Evolutionary conservation across 2,888 invertebrate species (phyloP), one percentile per base, ranked within the genome.

Genomic region (Atethmia centrago): DNA sequence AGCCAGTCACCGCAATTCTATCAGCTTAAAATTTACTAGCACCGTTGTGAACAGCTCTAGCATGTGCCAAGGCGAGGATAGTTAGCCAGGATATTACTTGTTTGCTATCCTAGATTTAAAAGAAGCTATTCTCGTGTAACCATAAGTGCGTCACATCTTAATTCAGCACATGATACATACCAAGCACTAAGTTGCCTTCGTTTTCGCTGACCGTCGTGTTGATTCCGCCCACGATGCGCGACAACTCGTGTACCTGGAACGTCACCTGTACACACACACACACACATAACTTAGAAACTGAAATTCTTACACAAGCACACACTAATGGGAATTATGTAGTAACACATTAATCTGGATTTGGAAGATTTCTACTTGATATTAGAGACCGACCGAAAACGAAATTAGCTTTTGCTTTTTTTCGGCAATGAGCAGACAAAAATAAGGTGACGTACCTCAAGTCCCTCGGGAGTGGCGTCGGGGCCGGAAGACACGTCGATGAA

Each of bases 171-270:
- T 4, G 40, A 40, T n/a, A 86, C 93, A 89, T 71, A 96, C 96
- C 97, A 19, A 98, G 93, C 36, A 98, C 97, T 47, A 99, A 92
- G 36, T 98, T 98, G 2, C 99, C 99, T 91, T 99, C 99, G 92
- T 99, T 99, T 91, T 99, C 98, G 40, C 99, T 99, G 77, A 99
- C 98, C 84, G 98, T 97, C 0, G 99, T 99, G 89, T 98, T 98
- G 53, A 99, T 97, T 0, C 98, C 98, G 28, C 99, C 99, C 70
- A 98, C 97, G 36, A 99, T 92, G n/a, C 98, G 96, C 25, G 98
- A 97, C 84, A 98, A 92, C 94, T 99, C 99, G 71, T 97, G 97
- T 56, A 99, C 99, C 84, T 97, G 97, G 90, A 99, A 99, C 31
- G 98, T 98, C 53, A 99, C 98, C 97, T 98, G 94, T 91, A 89